Conservation (phyloP, 2,888 invertebrate genomes). For the Galerucella calmariensis region DNA sequence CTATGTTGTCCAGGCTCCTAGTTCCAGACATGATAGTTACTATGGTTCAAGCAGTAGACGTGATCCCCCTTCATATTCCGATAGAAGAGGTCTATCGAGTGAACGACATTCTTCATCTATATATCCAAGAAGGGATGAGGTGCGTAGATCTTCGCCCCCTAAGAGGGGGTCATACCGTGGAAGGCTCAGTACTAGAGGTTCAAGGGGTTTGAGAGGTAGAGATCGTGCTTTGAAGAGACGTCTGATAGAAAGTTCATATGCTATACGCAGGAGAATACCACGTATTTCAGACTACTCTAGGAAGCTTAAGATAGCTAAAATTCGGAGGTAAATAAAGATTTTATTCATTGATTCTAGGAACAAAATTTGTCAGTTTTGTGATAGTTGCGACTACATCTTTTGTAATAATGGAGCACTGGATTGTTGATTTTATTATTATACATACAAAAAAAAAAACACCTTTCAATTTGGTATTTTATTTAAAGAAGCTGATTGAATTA, state of each 20-base stretch:
- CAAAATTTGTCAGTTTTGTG: conserved; percentile 20
- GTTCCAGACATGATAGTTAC: conserved; percentile 62
- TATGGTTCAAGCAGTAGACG: conserved; percentile 63
- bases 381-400: conserved; percentile 14
- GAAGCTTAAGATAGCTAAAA: conserved; percentile 63
- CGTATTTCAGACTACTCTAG: conserved; percentile 61
- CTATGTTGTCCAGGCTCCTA: conserved; percentile 63
- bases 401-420: conserved; percentile 12
- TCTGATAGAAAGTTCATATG: conserved; percentile 70
- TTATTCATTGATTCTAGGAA: conserved; percentile 41
- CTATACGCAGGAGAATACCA: conserved; percentile 68
- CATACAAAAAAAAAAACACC: conserved; percentile 1
- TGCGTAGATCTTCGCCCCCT: conserved; percentile 60
- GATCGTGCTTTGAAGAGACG: conserved; percentile 69
- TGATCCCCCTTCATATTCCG: conserved; percentile 69
- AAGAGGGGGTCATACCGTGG: conserved; percentile 61
- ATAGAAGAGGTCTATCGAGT: conserved; percentile 67
- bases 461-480: conserved; percentile 22
- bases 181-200: conserved; percentile 64
- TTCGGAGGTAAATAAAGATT: conserved; percentile 64
- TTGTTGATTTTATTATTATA: conserved; percentile 19
- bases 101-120: conserved; percentile 58
- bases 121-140: conserved; percentile 60
- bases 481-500: conserved; percentile 7
- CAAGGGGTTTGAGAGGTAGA: conserved; percentile 64